Base-by-base conservation (phyloP, 2,888 invertebrate species). In the Lampropteryx suffumata region DNA sequence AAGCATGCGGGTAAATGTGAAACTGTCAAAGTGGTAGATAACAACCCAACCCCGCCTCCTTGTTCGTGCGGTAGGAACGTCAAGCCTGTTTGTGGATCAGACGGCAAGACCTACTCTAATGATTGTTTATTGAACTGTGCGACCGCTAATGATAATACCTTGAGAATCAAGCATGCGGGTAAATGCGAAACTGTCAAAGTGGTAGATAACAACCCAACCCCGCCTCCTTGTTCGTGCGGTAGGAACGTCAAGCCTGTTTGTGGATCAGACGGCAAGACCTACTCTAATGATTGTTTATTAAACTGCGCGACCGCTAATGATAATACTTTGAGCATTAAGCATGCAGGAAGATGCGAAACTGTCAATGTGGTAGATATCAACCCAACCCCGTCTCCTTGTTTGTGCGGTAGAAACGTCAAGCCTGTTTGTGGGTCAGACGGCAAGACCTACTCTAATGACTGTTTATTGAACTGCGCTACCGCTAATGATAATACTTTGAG, bases 41-140 rank as follows among this genome's bases (percentile, higher is more conserved):
- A 2, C 6, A 1, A 10, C 21, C 27, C 28, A 11, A 10, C 5
- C 2, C 17, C 17, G 17, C 47, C 53, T n/a, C 45, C 54, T 21
- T 62, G 62, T 50, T 33, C 32, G 0, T 62, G 55, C 44, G 33
- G 52, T 8, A 49, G 48, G 11, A 54, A 59, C 1, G 11, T 62
- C 2, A 24, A 42, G 4, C 61, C 61, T 0, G 41, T 42, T 5
- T 42, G 41, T 8, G 42, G 42, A 7, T 26, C 33, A 8, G 33
- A 42, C n/a, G 42, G 42, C 0, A 42, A 26, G 14, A 42, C 42
- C 4, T 42, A 42, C 14, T 2, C 6, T 5, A 42, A 42, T 26
- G 33, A 33, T 10, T 42, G 42, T 14, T 13, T 33, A 1, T 8
- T 42, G 4, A 42, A 42, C 33, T 42, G 42, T 8, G 42, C 42